Evolutionary conservation across 2,888 invertebrate species (phyloP), one percentile per base, ranked within the genome.

Genomic region (Prosopocoilus inquinatus): DNA sequence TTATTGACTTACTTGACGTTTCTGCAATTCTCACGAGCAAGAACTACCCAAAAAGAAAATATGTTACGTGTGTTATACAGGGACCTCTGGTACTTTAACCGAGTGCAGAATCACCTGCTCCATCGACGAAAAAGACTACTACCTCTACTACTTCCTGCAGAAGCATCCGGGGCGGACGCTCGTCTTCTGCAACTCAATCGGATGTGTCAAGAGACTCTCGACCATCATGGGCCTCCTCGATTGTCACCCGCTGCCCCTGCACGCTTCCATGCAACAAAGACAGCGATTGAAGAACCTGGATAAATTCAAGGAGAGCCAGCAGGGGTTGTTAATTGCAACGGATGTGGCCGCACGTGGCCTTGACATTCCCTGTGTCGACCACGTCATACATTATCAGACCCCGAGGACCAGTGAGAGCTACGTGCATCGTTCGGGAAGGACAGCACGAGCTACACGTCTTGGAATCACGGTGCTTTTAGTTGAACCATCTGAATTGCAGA

Each of bases 271-370:
- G 97, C 90, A 90, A 58, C 99, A 99, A 74, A 84, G 91, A 58
- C 96, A 96, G 70, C 80, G 99, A 11, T 78, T 99, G 35, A 94
- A 93, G 74, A 98, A 96, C 79, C 81, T 99, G 3, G 99, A 99
- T 74, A 85, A 84, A 61, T 91, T 91, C 75, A 84, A 88, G 35
- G 86, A 85, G 53, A 83, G 86, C 65, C 81, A 85, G 0, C 82
- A 84, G 61, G 88, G 90, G 0, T 74, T 99, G 5, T 77, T 99
- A 34, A 84, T 99, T 56, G 88, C 98, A 2, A 98, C 96, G 0
- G 99, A 99, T 80, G 97, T 99, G 3, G 98, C 99, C 0, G 96
- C 99, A 0, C 83, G 99, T 54, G 99, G 99, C 0, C 79, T 99
- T 43, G 99, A 99, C 79, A 96, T 99, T 66, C 92, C 94, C 0